phyloP scores from a whole-genome alignment of 2,797 vertebrate species.

The Sebastiscus tertius region DNA sequence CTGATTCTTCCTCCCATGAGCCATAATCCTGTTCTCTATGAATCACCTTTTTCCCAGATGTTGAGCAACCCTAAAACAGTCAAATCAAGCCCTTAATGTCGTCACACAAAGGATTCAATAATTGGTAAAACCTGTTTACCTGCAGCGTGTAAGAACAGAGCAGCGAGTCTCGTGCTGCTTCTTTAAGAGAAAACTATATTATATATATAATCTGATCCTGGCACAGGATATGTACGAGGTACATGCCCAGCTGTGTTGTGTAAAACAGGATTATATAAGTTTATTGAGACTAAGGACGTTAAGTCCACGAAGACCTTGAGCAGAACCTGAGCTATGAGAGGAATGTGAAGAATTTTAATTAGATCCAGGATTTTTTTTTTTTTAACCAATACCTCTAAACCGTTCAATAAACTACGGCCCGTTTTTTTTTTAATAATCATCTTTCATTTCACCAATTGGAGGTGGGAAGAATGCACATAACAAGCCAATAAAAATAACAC shows the following conservation, averaged over 20 bases:
- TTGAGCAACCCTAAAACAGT: constrained; percentile 29
- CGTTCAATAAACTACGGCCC: constrained; percentile 58
- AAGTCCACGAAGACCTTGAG: constrained; percentile 80
- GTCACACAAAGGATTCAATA: constrained; percentile 32
- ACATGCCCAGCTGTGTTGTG: constrained; percentile 72
- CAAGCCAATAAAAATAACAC: constrained; percentile 31
- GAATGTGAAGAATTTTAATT: constrained; percentile 86
- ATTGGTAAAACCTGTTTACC: constrained; percentile 63
- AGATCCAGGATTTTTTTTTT: constrained; percentile 78
- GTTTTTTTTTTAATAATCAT: constrained; percentile 32
- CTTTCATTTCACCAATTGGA: constrained; percentile 50
- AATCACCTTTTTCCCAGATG: constrained; percentile 24
- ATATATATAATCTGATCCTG: constrained; percentile 57
- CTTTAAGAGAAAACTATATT: constrained; percentile 47
- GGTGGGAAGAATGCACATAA: background rate
- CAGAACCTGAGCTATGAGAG: constrained; percentile 77
- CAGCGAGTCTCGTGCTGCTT: constrained; percentile 28
- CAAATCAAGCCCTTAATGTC: constrained; percentile 2
- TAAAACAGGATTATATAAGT: constrained; percentile 84
- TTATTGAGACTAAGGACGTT: constrained; percentile 80
- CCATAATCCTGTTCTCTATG: background rate
- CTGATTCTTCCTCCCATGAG: background rate
- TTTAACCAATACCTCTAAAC: constrained; percentile 58
- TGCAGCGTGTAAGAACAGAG: constrained; percentile 47
- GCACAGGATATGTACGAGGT: constrained; percentile 46